phyloP scores from a whole-genome alignment of 2,888 invertebrate genomes.

The Cheilosia impressa region DNA sequence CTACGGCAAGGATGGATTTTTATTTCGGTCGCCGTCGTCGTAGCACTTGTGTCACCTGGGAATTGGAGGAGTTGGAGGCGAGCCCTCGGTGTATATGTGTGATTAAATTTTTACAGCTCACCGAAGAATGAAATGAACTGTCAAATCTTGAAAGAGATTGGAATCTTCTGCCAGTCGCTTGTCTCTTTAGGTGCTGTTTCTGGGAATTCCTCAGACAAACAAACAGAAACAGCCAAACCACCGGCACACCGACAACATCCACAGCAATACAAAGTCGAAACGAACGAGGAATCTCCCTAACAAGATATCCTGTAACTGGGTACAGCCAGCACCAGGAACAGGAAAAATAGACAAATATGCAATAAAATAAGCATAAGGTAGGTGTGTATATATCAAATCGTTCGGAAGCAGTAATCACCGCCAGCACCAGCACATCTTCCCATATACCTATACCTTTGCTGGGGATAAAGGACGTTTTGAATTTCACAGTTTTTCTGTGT shows the following conservation, averaged over 20 bases:
- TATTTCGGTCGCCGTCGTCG: slow-evolving; percentile 36
- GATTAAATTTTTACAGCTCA: slow-evolving; percentile 75
- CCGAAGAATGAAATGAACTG: slow-evolving; percentile 75
- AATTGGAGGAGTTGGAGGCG: slow-evolving; percentile 19
- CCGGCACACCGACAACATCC: slow-evolving; percentile 12
- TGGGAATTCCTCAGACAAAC: slow-evolving; percentile 35
- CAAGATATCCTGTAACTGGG: slow-evolving; percentile 62
- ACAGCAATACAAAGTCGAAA: slow-evolving; percentile 44
- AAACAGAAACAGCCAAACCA: slow-evolving; percentile 23
- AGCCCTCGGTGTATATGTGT: slow-evolving; percentile 62
- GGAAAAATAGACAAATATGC: slow-evolving; percentile 64
- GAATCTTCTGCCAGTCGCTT: slow-evolving; percentile 67
- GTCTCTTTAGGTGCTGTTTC: slow-evolving; percentile 37
- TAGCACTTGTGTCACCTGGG: slow-evolving; percentile 66
- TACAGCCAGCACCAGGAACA: slow-evolving; percentile 33
- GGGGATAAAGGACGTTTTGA: slow-evolving; percentile 64
- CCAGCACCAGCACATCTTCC: slow-evolving; percentile 10
- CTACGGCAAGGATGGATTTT: slow-evolving; percentile 54
- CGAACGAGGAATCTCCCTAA: slow-evolving; percentile 50
- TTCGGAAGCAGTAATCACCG: slow-evolving; percentile 72
- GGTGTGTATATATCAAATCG: slow-evolving; percentile 53
- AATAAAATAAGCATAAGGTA: slow-evolving; percentile 39
- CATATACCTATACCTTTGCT: not conserved
- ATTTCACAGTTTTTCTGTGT: slow-evolving; percentile 59
- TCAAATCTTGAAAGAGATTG: slow-evolving; percentile 75